Evolutionary conservation across 2,888 invertebrate genomes (phyloP), one percentile per base, ranked within the genome.

Genomic region (Ichneumoninae sp.): DNA sequence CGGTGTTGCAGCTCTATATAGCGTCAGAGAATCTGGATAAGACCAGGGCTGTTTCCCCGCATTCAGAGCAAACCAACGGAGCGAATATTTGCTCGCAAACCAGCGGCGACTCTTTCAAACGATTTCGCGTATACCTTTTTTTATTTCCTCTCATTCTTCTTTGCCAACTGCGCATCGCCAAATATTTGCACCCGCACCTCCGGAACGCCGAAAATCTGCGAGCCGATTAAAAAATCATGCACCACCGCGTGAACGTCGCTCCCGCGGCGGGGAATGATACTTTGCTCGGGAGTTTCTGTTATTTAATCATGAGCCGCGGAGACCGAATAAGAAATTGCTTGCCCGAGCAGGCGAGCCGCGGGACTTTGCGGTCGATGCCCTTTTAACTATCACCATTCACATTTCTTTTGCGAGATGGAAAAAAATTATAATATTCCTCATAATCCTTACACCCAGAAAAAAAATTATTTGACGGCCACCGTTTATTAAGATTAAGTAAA

Each of bases 51-150:
- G 57, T 60, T 54, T 84, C 68, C 60, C 47, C 69, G 36, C 65
- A 75, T 52, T 75, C 75, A 65, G 57, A 33, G 33, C 40, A 72
- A 76, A 47, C 66, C 70, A 30, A 33, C 76, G 36, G 74, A 78
- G 54, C 66, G 75, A 84, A 84, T 82, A 68, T 72, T 71, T 75
- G 52, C 52, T 66, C 71, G 60, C 82, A 33, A 71, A 84, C 78
- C 44, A 82, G 2, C 69, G 52, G 60, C 52, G 52, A 71, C 47
- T 65, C 33, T 80, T 70, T 36, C 54, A 50, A 77, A 84, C 60
- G 65, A 79, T 79, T 75, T 79, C 69, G 13, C 22, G 36, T 16
- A 7, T 44, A 13, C n/a, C 44, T 26, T 6, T 76, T 19, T 60
- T 50, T 40, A 7, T 5, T n/a, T 62, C 26, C 26, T 19, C 13